Conservation (phyloP, 2,113 vertebrate genomes). For the Gnathonemus echidnorhynchus region DNA sequence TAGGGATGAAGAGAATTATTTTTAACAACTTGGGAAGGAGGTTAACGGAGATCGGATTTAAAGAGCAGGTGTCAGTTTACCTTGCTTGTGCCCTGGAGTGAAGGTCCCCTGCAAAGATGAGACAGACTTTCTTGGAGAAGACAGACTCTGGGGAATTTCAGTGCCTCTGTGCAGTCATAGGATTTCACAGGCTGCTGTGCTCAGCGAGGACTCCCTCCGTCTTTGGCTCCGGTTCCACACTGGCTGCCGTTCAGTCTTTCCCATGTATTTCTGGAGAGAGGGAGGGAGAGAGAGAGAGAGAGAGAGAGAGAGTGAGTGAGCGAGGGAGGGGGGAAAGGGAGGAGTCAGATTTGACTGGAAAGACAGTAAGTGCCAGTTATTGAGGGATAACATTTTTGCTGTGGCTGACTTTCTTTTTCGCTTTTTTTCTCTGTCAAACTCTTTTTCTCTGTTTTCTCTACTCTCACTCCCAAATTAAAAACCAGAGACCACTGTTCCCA, state of each 20-base stretch:
- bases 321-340: constrained; percentile 34
- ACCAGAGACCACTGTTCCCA: neutral
- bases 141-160: neutral
- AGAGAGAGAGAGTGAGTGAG: constrained; percentile 13
- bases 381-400: constrained; percentile 3
- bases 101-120: neutral
- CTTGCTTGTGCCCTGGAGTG: neutral
- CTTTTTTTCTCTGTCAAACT: neutral
- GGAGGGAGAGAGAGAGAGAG: constrained; percentile 11
- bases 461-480: too few species aligned
- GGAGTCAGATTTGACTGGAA: constrained; percentile 33
- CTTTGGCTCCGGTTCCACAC: constrained; percentile 52
- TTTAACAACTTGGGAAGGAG: neutral
- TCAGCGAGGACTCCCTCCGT: neutral
- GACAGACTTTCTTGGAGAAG: constrained; percentile 6
- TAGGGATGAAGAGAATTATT: neutral
- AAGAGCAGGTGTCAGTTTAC: neutral
- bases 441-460: constrained; percentile 12
- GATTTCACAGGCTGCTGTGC: neutral
- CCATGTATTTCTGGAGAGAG: constrained; percentile 39
- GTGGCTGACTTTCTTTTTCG: neutral
- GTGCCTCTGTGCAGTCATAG: neutral
- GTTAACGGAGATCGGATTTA: neutral
- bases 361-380: constrained; percentile 24
- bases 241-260: constrained; percentile 46